These are phyloP conservation scores for Eupithecia subumbrata DNA, from an alignment of 2,888 invertebrate genomes.

Conservation along the genomic window DNA sequence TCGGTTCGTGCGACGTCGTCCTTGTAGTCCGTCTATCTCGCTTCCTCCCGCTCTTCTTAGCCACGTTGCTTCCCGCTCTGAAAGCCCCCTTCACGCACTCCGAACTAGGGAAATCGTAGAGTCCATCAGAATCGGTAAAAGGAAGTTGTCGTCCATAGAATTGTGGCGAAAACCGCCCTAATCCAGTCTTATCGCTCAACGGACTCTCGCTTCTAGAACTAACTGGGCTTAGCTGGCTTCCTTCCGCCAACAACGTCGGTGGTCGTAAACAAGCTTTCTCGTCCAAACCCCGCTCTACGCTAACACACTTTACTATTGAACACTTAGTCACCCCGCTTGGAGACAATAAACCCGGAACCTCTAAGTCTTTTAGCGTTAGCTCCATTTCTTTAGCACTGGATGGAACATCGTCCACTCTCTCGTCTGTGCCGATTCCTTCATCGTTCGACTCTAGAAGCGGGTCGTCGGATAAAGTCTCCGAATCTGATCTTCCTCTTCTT, in stretches of 20 bases:
- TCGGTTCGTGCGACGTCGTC: constrained; percentile 75
- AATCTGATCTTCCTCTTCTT: constrained; percentile 87
- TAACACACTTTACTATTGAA: constrained; percentile 83
- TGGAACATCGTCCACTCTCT: constrained; percentile 89
- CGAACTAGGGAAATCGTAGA: constrained; percentile 91
- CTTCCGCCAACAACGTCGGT: constrained; percentile 83
- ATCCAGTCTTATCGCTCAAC: constrained; percentile 88
- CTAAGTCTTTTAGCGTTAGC: constrained; percentile 75
- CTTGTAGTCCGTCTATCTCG: constrained; percentile 85
- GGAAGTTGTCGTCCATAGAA: constrained; percentile 88
- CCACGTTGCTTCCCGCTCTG: constrained; percentile 75
- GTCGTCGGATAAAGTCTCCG: constrained; percentile 89
- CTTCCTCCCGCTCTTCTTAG: constrained; percentile 85
- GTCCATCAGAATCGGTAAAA: constrained; percentile 91
- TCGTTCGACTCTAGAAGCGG: constrained; percentile 89
- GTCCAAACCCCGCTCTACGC: constrained; percentile 82
- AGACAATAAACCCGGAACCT: constrained; percentile 76
- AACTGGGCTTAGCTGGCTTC: constrained; percentile 87
- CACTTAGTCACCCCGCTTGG: constrained; percentile 80
- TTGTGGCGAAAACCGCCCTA: constrained; percentile 88
- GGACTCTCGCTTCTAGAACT: constrained; percentile 92
- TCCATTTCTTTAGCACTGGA: constrained; percentile 87
- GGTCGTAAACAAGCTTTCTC: constrained; percentile 74
- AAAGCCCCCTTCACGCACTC: constrained; percentile 85
- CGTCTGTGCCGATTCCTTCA: constrained; percentile 91